Base-by-base conservation (phyloP, 2,113 vertebrate genomes). In the Chascanopsetta lugubris region DNA sequence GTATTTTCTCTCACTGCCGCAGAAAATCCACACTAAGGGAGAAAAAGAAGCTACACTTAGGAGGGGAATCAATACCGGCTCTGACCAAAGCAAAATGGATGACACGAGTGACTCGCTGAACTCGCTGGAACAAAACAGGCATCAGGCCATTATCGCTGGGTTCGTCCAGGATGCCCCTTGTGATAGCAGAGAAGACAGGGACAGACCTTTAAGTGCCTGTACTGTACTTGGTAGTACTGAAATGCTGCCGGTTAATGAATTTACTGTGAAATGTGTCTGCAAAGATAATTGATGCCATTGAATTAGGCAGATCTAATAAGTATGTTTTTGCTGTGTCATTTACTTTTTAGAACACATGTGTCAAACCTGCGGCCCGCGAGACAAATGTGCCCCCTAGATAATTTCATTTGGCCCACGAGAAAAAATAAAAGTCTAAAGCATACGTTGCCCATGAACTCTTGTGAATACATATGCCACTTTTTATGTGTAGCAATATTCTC, bases 71-170 rank as follows among this genome's bases (percentile, higher is more conserved):
- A 68, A 88, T 83, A 86, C 18, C 27, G 18, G 59, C 69, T 67
- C 56, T 3, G 58, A 56, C 72, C 70, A 65, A 79, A 87, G 80
- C 63, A 70, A 76, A 85, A 88, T 77, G 79, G 85, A 87, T 80
- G 75, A 72, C 61, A 62, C 50, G 20, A 73, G 66, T 85, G 77
- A 86, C 87, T 85, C 9, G 70, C 72, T 69, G 80, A 85, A 84
- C 82, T 79, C 72, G 78, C 69, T 81, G 67, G 73, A 86, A 85
- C 82, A 82, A 75, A 84, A 84, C n/a, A 82, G 80, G 80, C 88
- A 68, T 82, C 70, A 40, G 78, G 68, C 75, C 70, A 77, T 80
- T 84, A 86, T 83, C 64, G 26, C 80, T 47, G 79, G 60, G 42
- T 70, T 66, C 26, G 47, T 66, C 56, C 74, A 53, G 45, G 75